Percentiles rank a stretch among this genome's conserved stretches.
These are phyloP conservation scores for Calyptommatus sinebrachiatus DNA, from an alignment of 2,113 vertebrate species.

Conservation along the genomic window DNA sequence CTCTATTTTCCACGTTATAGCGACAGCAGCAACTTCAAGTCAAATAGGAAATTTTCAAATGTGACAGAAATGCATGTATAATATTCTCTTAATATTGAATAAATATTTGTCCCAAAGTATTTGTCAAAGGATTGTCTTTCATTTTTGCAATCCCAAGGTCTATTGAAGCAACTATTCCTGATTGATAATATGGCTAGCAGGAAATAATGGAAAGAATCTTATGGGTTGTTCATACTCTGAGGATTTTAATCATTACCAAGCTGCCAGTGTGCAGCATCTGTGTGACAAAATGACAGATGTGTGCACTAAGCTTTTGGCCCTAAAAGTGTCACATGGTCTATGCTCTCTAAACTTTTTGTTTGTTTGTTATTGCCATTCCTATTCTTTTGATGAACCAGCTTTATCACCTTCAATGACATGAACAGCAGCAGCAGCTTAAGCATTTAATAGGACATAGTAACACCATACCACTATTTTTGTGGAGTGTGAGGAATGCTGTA, in stretches of 20 bases:
- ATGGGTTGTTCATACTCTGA: slow-evolving; percentile 41
- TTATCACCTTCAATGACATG: not conserved
- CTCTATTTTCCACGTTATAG: too few species aligned
- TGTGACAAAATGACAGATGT: slow-evolving; percentile 30
- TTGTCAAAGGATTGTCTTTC: slow-evolving; percentile 9
- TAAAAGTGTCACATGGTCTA: slow-evolving; percentile 15
- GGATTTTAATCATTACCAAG: slow-evolving; percentile 21
- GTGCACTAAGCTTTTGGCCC: slow-evolving; percentile 7
- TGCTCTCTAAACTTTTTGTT: slow-evolving; percentile 18
- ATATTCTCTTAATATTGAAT: slow-evolving; percentile 4
- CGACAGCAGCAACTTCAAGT: too few species aligned
- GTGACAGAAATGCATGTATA: too few species aligned
- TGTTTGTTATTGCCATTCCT: not conserved
- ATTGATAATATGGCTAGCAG: slow-evolving; percentile 31
- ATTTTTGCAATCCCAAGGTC: slow-evolving; percentile 27
- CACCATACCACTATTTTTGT: not conserved
- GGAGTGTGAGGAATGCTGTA: not conserved
- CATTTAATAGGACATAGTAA: slow-evolving; percentile 9
- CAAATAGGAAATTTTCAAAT: too few species aligned
- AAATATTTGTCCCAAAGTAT: slow-evolving; percentile 27
- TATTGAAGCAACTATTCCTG: slow-evolving; percentile 20
- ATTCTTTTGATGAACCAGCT: slow-evolving; percentile 12
- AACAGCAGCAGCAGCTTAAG: not conserved
- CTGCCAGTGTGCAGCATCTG: slow-evolving; percentile 17
- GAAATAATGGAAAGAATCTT: slow-evolving; percentile 18